Evolutionary conservation across 2,113 vertebrate species (phyloP).

Genomic region (Cacatua alba): DNA sequence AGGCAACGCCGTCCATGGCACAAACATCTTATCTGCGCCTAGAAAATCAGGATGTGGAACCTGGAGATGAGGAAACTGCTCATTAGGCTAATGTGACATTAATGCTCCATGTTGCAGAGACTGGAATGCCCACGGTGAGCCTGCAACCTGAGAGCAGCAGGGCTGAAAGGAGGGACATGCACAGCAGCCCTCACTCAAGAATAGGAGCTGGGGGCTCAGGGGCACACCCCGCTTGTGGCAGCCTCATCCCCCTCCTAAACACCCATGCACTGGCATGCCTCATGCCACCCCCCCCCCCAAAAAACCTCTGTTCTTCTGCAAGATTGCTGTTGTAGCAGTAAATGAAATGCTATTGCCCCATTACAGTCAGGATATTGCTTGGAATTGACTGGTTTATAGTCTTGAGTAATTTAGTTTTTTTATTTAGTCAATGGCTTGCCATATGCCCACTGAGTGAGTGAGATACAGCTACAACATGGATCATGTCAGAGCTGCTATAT

Average conservation of each 20-base stretch:
- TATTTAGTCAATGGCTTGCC: conserved; percentile 2
- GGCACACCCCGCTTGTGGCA: neutral
- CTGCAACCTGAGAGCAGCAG: neutral
- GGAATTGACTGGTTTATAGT: conserved; percentile 58
- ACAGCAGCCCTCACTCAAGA: accelerated
- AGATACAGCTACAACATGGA: neutral
- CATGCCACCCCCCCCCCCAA: accelerated
- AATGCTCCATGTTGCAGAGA: neutral
- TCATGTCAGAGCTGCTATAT: neutral
- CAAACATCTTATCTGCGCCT: neutral
- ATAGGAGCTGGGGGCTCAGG: neutral
- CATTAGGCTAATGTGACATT: conserved; percentile 25
- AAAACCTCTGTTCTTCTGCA: accelerated
- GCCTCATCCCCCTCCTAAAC: neutral
- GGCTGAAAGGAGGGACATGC: neutral
- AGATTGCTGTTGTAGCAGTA: neutral
- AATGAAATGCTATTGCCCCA: conserved; percentile 15
- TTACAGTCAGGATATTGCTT: conserved; percentile 16
- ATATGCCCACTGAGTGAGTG: neutral
- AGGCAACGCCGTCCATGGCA: neutral
- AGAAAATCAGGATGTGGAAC: neutral
- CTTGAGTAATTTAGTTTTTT: conserved; percentile 41
- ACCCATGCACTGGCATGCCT: accelerated
- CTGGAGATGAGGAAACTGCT: neutral
- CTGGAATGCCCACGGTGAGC: neutral